A percentile compares a stretch with the other conserved stretches of the same genome.
Evolutionary conservation across 2,888 invertebrate species (phyloP).

Genomic region (Mythimna loreyi): DNA sequence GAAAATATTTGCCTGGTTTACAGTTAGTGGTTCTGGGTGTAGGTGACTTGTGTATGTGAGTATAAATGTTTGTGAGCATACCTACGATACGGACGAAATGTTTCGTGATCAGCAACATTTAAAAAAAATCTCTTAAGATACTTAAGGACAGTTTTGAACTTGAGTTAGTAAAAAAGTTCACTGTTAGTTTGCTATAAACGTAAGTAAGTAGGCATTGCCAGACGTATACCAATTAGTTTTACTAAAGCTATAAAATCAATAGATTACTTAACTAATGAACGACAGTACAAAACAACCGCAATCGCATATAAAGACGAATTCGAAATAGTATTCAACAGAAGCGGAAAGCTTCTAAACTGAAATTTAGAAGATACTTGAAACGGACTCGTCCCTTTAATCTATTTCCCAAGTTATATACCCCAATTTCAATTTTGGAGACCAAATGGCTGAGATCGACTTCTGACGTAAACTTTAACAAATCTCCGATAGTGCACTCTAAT

Average conservation of each 20-base stretch:
- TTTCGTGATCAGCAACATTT: no score
- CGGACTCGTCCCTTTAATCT: constrained; percentile 23
- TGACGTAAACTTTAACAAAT: constrained; percentile 46
- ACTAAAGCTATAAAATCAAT: not conserved
- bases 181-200: no score
- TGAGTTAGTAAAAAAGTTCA: no score
- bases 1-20: no score
- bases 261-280: constrained; percentile 12
- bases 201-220: not conserved
- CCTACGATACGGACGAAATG: no score
- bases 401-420: constrained; percentile 17
- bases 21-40: no score
- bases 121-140: no score
- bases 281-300: constrained; percentile 3
- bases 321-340: not conserved
- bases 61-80: no score
- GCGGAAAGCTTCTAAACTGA: constrained; percentile 4
- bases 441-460: constrained; percentile 45
- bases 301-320: constrained; percentile 8
- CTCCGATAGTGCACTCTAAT: constrained; percentile 55
- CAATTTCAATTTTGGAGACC: constrained; percentile 34
- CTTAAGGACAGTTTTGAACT: not conserved
- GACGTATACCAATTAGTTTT: constrained; percentile 17
- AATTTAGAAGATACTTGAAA: constrained; percentile 19
- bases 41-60: no score